phyloP scores from a whole-genome alignment of 64 coral and sea anemone genomes.

The Trachythela sp. region DNA sequence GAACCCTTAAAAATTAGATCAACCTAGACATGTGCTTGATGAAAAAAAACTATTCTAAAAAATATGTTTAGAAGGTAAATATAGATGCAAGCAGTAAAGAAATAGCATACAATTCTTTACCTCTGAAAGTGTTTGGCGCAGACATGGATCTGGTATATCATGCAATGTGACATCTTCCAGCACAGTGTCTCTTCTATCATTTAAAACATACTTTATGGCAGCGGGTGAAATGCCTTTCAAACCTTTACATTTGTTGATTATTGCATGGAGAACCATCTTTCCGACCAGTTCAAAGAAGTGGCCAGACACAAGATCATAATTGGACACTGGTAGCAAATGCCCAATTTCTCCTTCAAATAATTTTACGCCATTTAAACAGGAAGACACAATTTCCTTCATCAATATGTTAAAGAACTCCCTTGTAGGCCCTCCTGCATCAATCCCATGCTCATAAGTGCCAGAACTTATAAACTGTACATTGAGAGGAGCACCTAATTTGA shows the following conservation, averaged over 20 bases:
- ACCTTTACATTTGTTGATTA: constrained; percentile 39
- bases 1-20: too few species aligned
- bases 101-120: not conserved
- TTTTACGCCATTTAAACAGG: constrained; percentile 37
- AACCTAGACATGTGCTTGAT: not conserved
- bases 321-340: constrained; percentile 27
- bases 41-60: not conserved
- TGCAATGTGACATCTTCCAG: constrained; percentile 29
- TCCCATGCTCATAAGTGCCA: not conserved
- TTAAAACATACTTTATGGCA: constrained; percentile 36
- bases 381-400: constrained; percentile 32
- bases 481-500: constrained; percentile 25
- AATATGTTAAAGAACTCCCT: constrained; percentile 29
- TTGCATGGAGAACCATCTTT: constrained; percentile 39
- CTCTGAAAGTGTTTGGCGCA: constrained; percentile 21
- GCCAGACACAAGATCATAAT: constrained; percentile 30
- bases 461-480: constrained; percentile 36
- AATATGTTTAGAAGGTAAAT: not conserved
- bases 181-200: constrained; percentile 38
- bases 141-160: constrained; percentile 44
- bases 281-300: constrained; percentile 29
- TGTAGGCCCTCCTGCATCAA: constrained; percentile 39
- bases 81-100: not conserved
- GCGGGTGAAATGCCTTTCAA: constrained; percentile 37
- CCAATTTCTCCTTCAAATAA: constrained; percentile 39